Evolutionary conservation across 2,888 invertebrate species (phyloP), one percentile per base, ranked within the genome.

Genomic region (Pogonocherus hispidulus): DNA sequence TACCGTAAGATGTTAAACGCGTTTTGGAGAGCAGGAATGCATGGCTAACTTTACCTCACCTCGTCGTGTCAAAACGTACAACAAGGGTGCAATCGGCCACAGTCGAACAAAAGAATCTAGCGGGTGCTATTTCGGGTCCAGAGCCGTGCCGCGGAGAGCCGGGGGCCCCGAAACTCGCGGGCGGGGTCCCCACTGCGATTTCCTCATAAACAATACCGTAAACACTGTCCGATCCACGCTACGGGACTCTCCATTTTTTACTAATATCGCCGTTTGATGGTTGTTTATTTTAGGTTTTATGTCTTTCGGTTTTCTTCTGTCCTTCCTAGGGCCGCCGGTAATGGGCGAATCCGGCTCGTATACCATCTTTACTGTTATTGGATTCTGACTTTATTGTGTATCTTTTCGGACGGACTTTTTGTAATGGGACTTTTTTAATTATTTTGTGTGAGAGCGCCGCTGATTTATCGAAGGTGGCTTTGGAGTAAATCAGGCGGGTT

Each of bases 151-250:
- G 22, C 41, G 57, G 57, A 44, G 46, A 22, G n/a, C 22, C 44
- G 23, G 57, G 56, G 59, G 59, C 47, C 32, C 59, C 32, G 32
- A 32, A 9, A 18, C 27, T 11, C 46, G 32, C 59, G 47, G 46
- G 59, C 47, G 46, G 59, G 47, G 59, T 27, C 59, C 59, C 66
- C 60, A 44, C 60, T 66, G 78, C 69, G 80, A 71, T 74, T 69
- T 69, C 75, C 82, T 80, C 82, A 83, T 83, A 83, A 83, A 83
- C 83, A 83, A 83, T 83, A 78, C 81, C 80, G 79, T 81, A 82
- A 82, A 82, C 80, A 80, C 80, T 68, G 68, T 63, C 71, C 74
- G 73, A 74, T 76, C 71, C 62, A 66, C 79, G 67, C 80, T 67
- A 74, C 79, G 70, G 80, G 78, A 76, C 73, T 70, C 75, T 74